Base-by-base conservation (phyloP, 2,113 vertebrate genomes). In the Clupea harengus region DNA sequence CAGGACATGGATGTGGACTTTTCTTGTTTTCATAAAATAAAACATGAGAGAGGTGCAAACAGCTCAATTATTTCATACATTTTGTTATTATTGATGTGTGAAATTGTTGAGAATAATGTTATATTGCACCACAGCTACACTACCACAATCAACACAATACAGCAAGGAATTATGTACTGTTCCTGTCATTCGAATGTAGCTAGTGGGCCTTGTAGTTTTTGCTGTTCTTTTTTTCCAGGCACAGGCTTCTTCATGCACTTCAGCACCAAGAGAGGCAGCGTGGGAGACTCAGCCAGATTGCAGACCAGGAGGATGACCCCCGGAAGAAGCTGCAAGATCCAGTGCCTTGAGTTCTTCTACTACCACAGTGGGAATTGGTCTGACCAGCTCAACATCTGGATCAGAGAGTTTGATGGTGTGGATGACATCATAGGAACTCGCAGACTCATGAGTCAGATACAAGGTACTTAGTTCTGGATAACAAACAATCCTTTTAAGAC, bases 301-400 rank as follows among this genome's bases (percentile, higher is more conserved):
- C 95, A 97, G 90, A 97, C 95, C 81, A 84, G 94, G 32, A 90
- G 49, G 11, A 85, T 96, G n/a, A 96, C 88, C 67, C 94, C 94
- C 6, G 92, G 94, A 88, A 91, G 92, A 88, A 88, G 88, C 0
- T 95, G 89, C 88, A 57, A 50, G 52, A 90, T 95, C 45, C 96
- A 97, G 91, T 98, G 97, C 86, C 90, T 98, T 87, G 94, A 97
- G 83, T 97, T 98, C 90, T 97, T 95, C 91, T 94, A 96, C 80
- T 96, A 94, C 64, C 57, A 95, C 88, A 97, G 91, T 0, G 95
- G 96, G 22, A 90, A 83, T 0, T 6, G 88, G 87, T 89, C 45
- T 0, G 95, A 97, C 0, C 1, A 6, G 4, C 93, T 97, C 28
- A 93, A 93, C 39, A 91, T 98, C 86, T 95, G 92, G 86, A 85